Evolutionary conservation across 2,797 vertebrate species (phyloP), one percentile per base, ranked within the genome.

Genomic region (Myotis planiceps): DNA sequence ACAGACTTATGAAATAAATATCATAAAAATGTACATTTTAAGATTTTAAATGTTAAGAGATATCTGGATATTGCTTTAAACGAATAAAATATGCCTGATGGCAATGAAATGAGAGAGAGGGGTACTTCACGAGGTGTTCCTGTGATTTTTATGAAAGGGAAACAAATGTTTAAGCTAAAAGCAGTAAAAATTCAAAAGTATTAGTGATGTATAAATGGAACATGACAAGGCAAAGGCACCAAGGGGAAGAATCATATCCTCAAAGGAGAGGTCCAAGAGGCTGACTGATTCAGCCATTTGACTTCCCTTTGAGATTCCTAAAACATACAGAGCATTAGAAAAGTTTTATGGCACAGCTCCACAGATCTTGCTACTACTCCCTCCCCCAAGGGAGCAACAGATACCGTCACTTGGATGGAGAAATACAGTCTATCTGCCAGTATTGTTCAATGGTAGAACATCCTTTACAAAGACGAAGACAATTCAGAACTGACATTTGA

Each of bases 61-160:
- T 72, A 68, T 82, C 25, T 86, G 58, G 55, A 9, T 72, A 53
- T 91, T 93, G 9, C 60, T 83, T 89, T 94, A 75, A 91, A 88
- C 34, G 13, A 66, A 66, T 80, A 79, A 75, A 90, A 65, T 87
- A 69, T 63, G 27, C n/a, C 81, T 39, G 1, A 23, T 90, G 49
- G 34, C 39, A 88, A 1, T 75, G 71, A 75, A 89, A 80, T 39
- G 5, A 74, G 21, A 10, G 42, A 58, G n/a, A 9, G 34, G 55
- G 58, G 72, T n/a, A 10, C 47, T 23, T 72, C 89, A 34, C 23
- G 68, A 51, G 55, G 10, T 87, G 42, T 90, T 94, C 39, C 60
- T 79, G 23, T 69, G 69, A 45, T 76, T 84, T 92, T 81, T 84
- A 34, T 79, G 37, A 79, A 29, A 79, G 15, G 32, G 19, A 63